Evolutionary conservation across 2,797 vertebrate species (phyloP).

Genomic region (Coilia nasus): DNA sequence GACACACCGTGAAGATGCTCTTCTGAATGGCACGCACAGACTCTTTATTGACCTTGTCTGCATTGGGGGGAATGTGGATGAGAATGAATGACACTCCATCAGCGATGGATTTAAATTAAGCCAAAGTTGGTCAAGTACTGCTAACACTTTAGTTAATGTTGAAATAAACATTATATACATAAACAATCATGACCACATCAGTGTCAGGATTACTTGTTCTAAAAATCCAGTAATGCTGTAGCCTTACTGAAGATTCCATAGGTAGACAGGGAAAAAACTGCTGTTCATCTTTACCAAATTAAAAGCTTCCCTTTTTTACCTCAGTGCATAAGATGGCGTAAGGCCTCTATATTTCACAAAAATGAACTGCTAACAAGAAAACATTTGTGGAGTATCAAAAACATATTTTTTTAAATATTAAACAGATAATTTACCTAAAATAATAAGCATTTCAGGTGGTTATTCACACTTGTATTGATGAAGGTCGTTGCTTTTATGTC

Average conservation of each 20-base stretch:
- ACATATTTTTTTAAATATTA: too few relatives aligned
- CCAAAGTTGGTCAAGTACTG: neutral
- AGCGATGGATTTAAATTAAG: neutral
- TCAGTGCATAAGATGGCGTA: too few relatives aligned
- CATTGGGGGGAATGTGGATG: neutral
- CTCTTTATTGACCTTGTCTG: conserved; percentile 89
- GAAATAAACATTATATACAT: neutral
- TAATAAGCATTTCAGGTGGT: too few relatives aligned
- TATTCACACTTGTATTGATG: neutral
- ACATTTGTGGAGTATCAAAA: too few relatives aligned
- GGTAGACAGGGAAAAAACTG: too few relatives aligned
- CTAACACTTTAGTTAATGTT: neutral
- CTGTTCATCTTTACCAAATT: too few relatives aligned
- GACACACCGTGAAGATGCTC: conserved; percentile 91
- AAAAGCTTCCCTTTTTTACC: too few relatives aligned
- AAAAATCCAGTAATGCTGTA: too few relatives aligned
- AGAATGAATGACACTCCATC: neutral
- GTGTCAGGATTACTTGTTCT: neutral
- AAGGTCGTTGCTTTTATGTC: neutral
- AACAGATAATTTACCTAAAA: too few relatives aligned
- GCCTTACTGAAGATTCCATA: too few relatives aligned
- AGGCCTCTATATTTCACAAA: too few relatives aligned
- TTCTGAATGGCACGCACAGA: conserved; percentile 87
- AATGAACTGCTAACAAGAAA: too few relatives aligned
- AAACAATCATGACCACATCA: neutral